phyloP scores from a whole-genome alignment of 2,888 invertebrate species.

The Brachylomia viminalis region DNA sequence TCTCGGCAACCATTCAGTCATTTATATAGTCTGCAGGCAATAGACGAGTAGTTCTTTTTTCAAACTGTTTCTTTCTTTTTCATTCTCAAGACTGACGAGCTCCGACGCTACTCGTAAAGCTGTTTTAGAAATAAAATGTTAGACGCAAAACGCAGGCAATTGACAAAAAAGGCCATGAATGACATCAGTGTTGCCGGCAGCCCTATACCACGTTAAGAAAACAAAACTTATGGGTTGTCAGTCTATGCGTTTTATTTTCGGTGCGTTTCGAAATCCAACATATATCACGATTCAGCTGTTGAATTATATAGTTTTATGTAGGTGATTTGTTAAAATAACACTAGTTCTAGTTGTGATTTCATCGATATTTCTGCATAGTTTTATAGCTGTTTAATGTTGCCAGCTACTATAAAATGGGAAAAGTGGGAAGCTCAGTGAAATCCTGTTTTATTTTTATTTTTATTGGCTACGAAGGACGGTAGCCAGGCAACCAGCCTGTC shows the following conservation, averaged over 20 bases:
- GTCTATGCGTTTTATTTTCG: slow-evolving; percentile 62
- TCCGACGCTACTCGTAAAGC: background rate
- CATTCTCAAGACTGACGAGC: background rate
- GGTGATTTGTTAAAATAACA: slow-evolving; percentile 32
- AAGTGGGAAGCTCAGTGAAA: background rate
- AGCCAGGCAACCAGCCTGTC: too few relatives aligned
- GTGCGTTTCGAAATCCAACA: slow-evolving; percentile 57
- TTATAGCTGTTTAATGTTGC: slow-evolving; percentile 31
- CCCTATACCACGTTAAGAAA: slow-evolving; percentile 37
- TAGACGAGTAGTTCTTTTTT: background rate
- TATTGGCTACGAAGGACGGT: background rate
- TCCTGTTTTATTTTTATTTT: slow-evolving; percentile 13
- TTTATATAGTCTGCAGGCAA: background rate
- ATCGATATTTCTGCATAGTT: slow-evolving; percentile 19
- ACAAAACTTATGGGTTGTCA: slow-evolving; percentile 43
- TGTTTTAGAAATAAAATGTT: background rate
- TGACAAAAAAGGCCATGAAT: slow-evolving; percentile 10
- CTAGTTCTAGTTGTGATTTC: slow-evolving; percentile 17
- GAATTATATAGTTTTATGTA: slow-evolving; percentile 13
- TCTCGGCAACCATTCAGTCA: background rate
- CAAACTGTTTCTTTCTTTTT: background rate
- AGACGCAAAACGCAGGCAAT: background rate
- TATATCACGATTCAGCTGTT: slow-evolving; percentile 4
- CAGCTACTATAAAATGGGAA: slow-evolving; percentile 24
- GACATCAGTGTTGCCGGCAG: slow-evolving; percentile 2